These are phyloP conservation scores for Lonchura striata DNA, from an alignment of 2,113 vertebrate species.

Conservation along the genomic window DNA sequence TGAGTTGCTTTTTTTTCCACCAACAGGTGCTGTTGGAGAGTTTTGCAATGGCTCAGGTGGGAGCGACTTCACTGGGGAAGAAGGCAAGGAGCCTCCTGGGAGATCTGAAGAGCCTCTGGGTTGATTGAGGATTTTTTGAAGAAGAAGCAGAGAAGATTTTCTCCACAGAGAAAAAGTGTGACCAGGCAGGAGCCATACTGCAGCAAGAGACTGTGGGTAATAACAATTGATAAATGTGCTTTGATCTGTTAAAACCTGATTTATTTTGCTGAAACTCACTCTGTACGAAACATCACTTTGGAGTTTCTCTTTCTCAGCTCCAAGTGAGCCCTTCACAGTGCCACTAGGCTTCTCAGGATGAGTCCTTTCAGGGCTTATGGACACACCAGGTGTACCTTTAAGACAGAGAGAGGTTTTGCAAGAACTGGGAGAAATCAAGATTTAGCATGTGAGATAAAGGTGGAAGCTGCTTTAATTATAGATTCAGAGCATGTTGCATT, in stretches of 20 bases:
- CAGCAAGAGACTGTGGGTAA: background rate
- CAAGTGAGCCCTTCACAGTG: background rate
- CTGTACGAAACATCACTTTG: background rate
- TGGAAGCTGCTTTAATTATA: constrained; percentile 39
- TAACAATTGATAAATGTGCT: background rate
- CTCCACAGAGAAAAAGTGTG: background rate
- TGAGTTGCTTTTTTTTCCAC: background rate
- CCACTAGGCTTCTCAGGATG: background rate
- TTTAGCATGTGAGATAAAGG: background rate
- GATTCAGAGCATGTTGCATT: constrained; percentile 28
- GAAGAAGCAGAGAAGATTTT: background rate
- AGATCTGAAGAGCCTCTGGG: background rate
- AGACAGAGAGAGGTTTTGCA: background rate
- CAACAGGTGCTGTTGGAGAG: background rate
- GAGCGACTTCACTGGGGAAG: background rate
- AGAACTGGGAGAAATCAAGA: constrained; percentile 20
- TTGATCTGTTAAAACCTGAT: background rate
- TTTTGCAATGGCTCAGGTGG: background rate
- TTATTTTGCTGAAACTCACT: background rate
- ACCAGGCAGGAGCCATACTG: background rate
- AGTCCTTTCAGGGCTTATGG: background rate
- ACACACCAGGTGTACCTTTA: background rate
- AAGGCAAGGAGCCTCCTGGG: background rate
- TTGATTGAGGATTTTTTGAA: background rate
- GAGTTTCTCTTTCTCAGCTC: background rate